Percentiles rank a stretch among this genome's conserved stretches.
phyloP scores from a whole-genome alignment of 2,797 vertebrate genomes.

The Catharus ustulatus region DNA sequence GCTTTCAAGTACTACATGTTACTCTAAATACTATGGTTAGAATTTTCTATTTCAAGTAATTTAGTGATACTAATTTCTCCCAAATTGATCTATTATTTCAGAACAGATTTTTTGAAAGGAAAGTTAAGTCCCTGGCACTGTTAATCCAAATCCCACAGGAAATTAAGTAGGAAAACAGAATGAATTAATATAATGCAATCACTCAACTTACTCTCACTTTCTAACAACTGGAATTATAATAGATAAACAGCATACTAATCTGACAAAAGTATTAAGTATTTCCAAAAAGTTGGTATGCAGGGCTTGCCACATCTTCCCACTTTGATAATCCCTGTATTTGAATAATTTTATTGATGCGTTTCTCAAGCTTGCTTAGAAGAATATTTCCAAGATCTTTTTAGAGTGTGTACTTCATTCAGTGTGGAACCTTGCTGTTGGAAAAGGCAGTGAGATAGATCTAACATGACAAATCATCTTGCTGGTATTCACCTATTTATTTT shows the following conservation, averaged over 20 bases:
- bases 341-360: not conserved
- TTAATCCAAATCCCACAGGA: not conserved
- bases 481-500: not conserved
- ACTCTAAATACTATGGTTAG: not conserved
- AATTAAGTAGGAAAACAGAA: not conserved
- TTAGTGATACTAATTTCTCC: not conserved
- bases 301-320: not conserved
- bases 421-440: not conserved
- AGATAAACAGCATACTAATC: not conserved
- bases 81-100: not conserved
- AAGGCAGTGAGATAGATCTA: not conserved
- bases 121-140: not conserved
- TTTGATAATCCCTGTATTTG: not conserved
- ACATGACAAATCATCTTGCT: not conserved
- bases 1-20: not conserved
- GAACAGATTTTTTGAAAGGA: not conserved
- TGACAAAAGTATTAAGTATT: not conserved
- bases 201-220: not conserved
- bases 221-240: not conserved
- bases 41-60: not conserved
- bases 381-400: not conserved
- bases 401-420: not conserved
- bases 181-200: not conserved
- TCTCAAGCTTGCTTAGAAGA: not conserved
- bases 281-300: not conserved